These are phyloP conservation scores for Mus caroli DNA, from an alignment of 2,797 vertebrate genomes.

Conservation along the genomic window DNA sequence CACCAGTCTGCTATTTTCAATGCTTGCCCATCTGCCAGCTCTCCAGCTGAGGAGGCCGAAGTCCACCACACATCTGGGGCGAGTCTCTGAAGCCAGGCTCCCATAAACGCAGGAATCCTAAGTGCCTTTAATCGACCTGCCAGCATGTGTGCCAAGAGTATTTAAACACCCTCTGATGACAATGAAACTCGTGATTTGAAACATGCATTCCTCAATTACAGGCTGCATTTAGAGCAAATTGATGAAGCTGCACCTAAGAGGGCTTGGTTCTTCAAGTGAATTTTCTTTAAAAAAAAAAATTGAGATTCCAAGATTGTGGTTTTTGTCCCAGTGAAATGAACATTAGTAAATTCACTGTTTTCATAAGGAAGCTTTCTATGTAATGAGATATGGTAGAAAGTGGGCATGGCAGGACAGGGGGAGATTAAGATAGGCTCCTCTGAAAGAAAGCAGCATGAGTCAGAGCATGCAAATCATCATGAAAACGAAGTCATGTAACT, in stretches of 20 bases:
- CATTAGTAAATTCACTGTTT: slow-evolving; percentile 39
- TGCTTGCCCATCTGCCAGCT: slow-evolving; percentile 58
- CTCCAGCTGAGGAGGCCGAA: slow-evolving; percentile 57
- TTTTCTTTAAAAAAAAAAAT: slow-evolving; percentile 39
- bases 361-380: slow-evolving; percentile 61
- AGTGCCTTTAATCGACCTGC: slow-evolving; percentile 76
- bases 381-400: slow-evolving; percentile 9
- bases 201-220: slow-evolving; percentile 72
- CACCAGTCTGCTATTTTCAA: not conserved
- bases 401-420: not conserved
- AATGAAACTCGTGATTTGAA: slow-evolving; percentile 67
- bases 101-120: slow-evolving; percentile 29
- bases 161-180: slow-evolving; percentile 77
- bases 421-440: slow-evolving; percentile 53
- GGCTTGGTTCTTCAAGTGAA: slow-evolving; percentile 81
- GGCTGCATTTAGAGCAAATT: slow-evolving; percentile 75
- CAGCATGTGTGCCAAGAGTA: slow-evolving; percentile 70
- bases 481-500: slow-evolving; percentile 66
- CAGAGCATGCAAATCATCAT: slow-evolving; percentile 64
- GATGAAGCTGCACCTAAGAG: slow-evolving; percentile 82
- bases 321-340: slow-evolving; percentile 66
- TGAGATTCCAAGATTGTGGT: slow-evolving; percentile 40
- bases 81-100: slow-evolving; percentile 68
- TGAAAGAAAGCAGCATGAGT: slow-evolving; percentile 54
- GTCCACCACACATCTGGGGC: slow-evolving; percentile 62